Conservation (phyloP, 2,888 invertebrate genomes). For the Drosophila fungiperda region DNA sequence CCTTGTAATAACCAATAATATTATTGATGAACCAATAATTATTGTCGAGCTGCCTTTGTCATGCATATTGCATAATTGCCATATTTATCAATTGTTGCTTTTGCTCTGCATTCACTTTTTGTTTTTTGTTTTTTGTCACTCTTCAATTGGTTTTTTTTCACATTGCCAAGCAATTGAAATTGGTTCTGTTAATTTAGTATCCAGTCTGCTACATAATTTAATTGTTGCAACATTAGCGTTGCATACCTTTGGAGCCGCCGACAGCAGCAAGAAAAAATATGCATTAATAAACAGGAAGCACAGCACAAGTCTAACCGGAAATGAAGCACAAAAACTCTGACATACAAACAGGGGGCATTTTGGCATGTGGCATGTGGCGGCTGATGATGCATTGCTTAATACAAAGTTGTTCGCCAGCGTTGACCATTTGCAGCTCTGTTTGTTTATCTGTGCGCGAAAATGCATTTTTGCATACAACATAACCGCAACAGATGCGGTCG, state of each 20-base stretch:
- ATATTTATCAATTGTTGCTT: conserved; percentile 12
- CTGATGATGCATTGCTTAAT: conserved; percentile 65
- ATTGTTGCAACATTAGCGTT: conserved; percentile 43
- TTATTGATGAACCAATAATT: conserved; percentile 46
- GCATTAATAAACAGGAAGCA: conserved; percentile 76
- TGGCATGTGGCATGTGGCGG: conserved; percentile 29
- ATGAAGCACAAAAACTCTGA: conserved; percentile 58
- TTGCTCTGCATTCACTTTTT: not conserved
- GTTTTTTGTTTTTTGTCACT: not conserved
- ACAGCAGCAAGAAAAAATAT: conserved; percentile 26
- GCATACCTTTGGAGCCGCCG: conserved; percentile 42
- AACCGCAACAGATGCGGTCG: conserved; percentile 81
- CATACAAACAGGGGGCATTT: conserved; percentile 3
- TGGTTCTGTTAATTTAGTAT: conserved; percentile 42
- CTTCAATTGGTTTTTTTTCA: not conserved
- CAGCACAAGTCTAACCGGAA: conserved; percentile 65
- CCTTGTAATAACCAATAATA: conserved; percentile 6
- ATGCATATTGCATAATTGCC: conserved; percentile 22
- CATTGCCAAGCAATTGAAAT: conserved; percentile 12
- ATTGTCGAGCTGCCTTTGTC: conserved; percentile 22
- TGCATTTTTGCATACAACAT: conserved; percentile 81
- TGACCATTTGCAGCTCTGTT: conserved; percentile 36
- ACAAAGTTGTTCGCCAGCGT: conserved; percentile 42
- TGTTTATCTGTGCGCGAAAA: conserved; percentile 81
- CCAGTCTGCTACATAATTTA: conserved; percentile 63